Evolutionary conservation across 2,888 invertebrate species (phyloP).

Genomic region (Falcaria lacertinaria): DNA sequence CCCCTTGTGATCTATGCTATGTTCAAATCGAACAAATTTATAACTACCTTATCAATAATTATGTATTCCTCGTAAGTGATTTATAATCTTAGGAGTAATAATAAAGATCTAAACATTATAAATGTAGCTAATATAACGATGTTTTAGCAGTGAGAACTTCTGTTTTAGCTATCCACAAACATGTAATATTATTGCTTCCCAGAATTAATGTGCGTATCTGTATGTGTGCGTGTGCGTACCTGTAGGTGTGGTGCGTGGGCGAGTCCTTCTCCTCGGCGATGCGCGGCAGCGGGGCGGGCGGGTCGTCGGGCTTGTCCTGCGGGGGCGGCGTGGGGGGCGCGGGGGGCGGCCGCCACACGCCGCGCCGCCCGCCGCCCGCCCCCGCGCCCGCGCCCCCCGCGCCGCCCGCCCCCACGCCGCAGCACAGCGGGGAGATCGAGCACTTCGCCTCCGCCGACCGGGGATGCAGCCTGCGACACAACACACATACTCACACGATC

Average conservation of each 20-base stretch:
- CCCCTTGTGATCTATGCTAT: too few species aligned
- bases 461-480: slow-evolving; percentile 85
- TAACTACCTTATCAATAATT: too few species aligned
- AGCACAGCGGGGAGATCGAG: slow-evolving; percentile 90
- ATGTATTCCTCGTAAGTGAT: too few species aligned
- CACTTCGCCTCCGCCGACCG: slow-evolving; percentile 92
- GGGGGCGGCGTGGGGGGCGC: slow-evolving; percentile 62
- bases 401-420: slow-evolving; percentile 68
- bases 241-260: slow-evolving; percentile 82
- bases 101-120: too few species aligned
- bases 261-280: slow-evolving; percentile 94
- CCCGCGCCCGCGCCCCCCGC: slow-evolving; percentile 30
- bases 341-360: slow-evolving; percentile 51
- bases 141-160: too few species aligned
- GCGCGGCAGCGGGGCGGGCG: slow-evolving; percentile 83
- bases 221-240: too few species aligned
- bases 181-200: too few species aligned
- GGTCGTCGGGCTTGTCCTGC: slow-evolving; percentile 54
- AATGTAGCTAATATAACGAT: too few species aligned
- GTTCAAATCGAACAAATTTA: too few species aligned
- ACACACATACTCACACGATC: neutral
- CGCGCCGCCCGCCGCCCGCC: slow-evolving; percentile 48
- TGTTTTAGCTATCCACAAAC: too few species aligned
- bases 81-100: too few species aligned
- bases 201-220: too few species aligned